Percentiles rank a stretch among this genome's conserved stretches.
phyloP scores from a whole-genome alignment of 1,140 invertebrate genomes.

The Pseudomyrmex flavicornis region DNA sequence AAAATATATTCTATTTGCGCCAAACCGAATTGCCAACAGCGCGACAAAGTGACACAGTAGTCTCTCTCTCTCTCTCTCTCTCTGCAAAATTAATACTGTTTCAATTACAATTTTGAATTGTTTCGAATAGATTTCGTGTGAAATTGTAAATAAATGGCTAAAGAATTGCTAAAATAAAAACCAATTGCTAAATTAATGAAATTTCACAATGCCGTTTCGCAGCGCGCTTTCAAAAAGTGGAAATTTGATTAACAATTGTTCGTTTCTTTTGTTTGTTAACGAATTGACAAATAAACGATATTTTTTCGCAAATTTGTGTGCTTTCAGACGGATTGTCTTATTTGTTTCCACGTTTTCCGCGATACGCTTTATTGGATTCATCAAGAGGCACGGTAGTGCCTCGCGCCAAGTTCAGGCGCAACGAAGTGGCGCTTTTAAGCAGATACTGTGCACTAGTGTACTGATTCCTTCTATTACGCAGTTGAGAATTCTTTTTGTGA shows the following conservation, averaged over 20 bases:
- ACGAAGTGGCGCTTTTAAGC: too few species aligned
- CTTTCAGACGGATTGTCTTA: background rate
- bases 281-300: background rate
- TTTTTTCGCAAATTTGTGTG: background rate
- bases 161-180: background rate
- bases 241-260: constrained; percentile 22
- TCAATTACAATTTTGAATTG: constrained; percentile 2
- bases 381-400: too few species aligned
- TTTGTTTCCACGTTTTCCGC: background rate
- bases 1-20: background rate
- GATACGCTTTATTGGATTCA: background rate
- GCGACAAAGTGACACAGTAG: background rate
- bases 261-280: constrained; percentile 6
- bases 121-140: background rate
- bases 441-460: too few species aligned
- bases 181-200: background rate
- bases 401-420: too few species aligned
- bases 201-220: background rate
- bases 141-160: constrained; percentile 20
- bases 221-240: background rate
- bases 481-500: too few species aligned
- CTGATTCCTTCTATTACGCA: too few species aligned
- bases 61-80: background rate
- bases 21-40: background rate
- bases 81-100: constrained; percentile 18